These are phyloP conservation scores for Manduca sexta DNA, from an alignment of 1,140 invertebrate genomes.

Conservation along the genomic window DNA sequence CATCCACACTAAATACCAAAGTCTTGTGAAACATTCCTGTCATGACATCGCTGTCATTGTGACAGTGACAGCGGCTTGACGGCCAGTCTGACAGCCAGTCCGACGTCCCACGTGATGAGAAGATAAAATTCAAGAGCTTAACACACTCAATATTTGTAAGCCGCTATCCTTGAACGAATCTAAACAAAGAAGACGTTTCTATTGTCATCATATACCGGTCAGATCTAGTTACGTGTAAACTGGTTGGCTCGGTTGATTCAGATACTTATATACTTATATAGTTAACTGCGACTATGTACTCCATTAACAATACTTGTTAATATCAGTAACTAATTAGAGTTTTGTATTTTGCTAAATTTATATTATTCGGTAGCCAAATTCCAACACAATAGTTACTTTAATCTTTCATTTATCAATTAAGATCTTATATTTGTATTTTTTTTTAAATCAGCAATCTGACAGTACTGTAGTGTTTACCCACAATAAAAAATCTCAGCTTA, in stretches of 20 bases:
- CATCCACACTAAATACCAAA: too few relatives aligned
- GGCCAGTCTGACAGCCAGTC: conserved; percentile 34
- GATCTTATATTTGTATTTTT: too few relatives aligned
- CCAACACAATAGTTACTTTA: neutral
- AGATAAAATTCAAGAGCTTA: conserved; percentile 40
- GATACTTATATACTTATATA: too few relatives aligned
- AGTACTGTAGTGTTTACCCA: too few relatives aligned
- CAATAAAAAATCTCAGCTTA: too few relatives aligned
- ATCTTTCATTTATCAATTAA: too few relatives aligned
- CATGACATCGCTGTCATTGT: conserved; percentile 1
- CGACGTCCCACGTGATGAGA: conserved; percentile 39
- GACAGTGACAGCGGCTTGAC: conserved; percentile 7
- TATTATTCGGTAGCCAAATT: neutral
- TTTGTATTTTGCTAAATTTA: neutral
- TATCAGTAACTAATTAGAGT: neutral
- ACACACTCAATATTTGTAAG: conserved; percentile 20
- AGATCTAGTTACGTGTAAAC: neutral
- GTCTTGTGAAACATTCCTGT: neutral
- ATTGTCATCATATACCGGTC: conserved; percentile 8
- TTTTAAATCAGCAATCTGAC: too few relatives aligned
- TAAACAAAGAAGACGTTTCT: conserved; percentile 5
- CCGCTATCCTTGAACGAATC: conserved; percentile 25
- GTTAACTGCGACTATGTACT: neutral
- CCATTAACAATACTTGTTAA: neutral
- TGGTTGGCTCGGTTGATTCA: too few relatives aligned